Percentiles rank a stretch among this genome's conserved stretches.
These are phyloP conservation scores for Blastobasis adustella DNA, from an alignment of 2,888 invertebrate species.

Conservation along the genomic window DNA sequence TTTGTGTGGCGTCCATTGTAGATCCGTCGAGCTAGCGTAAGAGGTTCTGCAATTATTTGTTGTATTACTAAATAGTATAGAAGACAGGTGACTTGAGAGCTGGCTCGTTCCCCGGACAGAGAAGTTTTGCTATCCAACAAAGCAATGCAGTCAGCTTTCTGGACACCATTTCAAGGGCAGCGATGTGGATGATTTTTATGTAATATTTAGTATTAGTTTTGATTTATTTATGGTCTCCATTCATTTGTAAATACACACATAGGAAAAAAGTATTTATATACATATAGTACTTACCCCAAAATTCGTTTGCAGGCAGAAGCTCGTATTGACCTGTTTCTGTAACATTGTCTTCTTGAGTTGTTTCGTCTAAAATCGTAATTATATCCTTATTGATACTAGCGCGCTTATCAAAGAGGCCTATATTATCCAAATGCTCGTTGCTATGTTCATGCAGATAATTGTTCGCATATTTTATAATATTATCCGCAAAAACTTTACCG, in stretches of 20 bases:
- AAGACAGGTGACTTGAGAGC: neutral
- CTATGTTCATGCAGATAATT: no score
- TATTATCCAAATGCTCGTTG: no score
- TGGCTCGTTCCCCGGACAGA: neutral
- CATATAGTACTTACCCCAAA: neutral
- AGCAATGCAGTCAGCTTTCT: no score
- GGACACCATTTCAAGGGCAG: no score
- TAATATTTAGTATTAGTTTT: neutral
- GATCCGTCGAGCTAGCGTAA: constrained; percentile 10
- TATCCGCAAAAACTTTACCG: no score
- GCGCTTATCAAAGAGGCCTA: no score
- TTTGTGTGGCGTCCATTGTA: constrained; percentile 11
- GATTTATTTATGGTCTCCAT: neutral
- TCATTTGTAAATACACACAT: neutral
- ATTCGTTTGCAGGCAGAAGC: neutral
- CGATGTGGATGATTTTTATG: no score
- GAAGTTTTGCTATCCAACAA: neutral
- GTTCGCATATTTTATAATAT: no score
- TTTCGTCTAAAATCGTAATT: no score
- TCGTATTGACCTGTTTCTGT: neutral
- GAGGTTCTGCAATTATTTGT: neutral
- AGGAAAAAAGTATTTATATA: neutral
- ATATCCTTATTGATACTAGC: no score
- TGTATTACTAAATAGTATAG: neutral
- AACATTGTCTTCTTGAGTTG: no score